phyloP scores from a whole-genome alignment of 2,797 vertebrate species.

The Lycodopsis pacificus region DNA sequence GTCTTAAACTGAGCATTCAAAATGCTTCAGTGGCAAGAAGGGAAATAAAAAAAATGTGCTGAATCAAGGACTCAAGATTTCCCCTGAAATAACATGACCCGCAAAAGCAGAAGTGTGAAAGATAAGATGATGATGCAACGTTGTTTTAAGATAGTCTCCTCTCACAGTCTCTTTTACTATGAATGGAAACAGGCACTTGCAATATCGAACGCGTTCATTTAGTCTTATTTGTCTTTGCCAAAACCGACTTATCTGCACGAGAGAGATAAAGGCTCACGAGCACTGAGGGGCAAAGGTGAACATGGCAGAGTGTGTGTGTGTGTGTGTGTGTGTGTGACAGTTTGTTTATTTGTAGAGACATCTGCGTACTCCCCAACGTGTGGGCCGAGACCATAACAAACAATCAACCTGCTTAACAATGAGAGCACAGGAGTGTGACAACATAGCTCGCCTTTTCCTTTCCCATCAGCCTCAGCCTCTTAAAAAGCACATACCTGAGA shows the following conservation, averaged over 20 bases:
- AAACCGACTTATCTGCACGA: slow-evolving; percentile 51
- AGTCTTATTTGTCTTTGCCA: slow-evolving; percentile 28
- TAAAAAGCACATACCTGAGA: slow-evolving; percentile 54
- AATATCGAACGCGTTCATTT: slow-evolving; percentile 25
- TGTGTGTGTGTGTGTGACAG: slow-evolving; percentile 11
- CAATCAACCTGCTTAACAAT: slow-evolving; percentile 66
- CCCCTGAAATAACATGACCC: neutral
- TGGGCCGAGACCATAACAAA: slow-evolving; percentile 65
- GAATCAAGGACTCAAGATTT: slow-evolving; percentile 8
- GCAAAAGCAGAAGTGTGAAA: neutral
- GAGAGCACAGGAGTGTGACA: slow-evolving; percentile 24
- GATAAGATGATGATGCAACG: slow-evolving; percentile 43
- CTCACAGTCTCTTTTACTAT: slow-evolving; percentile 29
- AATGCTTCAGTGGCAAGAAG: slow-evolving; percentile 27
- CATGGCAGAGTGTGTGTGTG: slow-evolving; percentile 38
- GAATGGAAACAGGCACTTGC: slow-evolving; percentile 11
- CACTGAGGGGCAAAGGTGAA: slow-evolving; percentile 61
- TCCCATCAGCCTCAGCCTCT: slow-evolving; percentile 15
- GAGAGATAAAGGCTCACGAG: slow-evolving; percentile 57
- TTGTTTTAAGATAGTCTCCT: slow-evolving; percentile 1
- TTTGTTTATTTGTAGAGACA: slow-evolving; percentile 68
- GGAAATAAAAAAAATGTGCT: slow-evolving; percentile 24
- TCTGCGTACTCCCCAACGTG: slow-evolving; percentile 72
- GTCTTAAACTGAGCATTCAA: slow-evolving; percentile 40
- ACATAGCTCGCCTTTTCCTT: slow-evolving; percentile 1